Percentiles rank a stretch among this genome's conserved stretches.
phyloP scores from a whole-genome alignment of 2,797 vertebrate genomes.

The Iguana delicatissima region DNA sequence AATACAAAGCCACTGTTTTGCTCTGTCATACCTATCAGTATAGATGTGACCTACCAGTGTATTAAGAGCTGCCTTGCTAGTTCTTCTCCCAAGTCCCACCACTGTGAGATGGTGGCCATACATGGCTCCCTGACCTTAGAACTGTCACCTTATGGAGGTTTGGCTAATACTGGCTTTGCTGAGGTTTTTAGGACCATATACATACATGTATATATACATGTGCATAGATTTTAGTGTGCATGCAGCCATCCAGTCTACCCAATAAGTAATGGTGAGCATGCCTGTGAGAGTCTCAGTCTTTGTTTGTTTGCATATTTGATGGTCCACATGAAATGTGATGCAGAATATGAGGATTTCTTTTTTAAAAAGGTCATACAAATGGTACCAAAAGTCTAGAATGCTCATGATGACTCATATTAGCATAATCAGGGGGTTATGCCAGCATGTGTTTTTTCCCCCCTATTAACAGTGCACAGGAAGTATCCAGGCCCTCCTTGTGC shows the following conservation, averaged over 20 bases:
- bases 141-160: too few relatives aligned
- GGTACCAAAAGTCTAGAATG: not conserved
- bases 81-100: not conserved
- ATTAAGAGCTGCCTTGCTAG: not conserved
- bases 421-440: too few relatives aligned
- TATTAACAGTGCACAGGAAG: too few relatives aligned
- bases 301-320: not conserved
- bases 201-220: too few relatives aligned
- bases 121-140: too few relatives aligned
- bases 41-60: not conserved
- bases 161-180: too few relatives aligned
- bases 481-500: too few relatives aligned
- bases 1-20: not conserved
- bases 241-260: too few relatives aligned
- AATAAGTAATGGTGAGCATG: conserved; percentile 21
- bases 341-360: not conserved
- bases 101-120: not conserved
- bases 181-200: not conserved
- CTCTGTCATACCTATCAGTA: not conserved
- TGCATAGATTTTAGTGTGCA: not conserved
- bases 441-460: too few relatives aligned
- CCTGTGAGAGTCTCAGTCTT: conserved; percentile 21
- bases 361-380: not conserved
- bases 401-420: too few relatives aligned
- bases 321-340: not conserved